These are phyloP conservation scores for Leptopilina boulardi DNA, from an alignment of 1,140 invertebrate species.

Conservation along the genomic window DNA sequence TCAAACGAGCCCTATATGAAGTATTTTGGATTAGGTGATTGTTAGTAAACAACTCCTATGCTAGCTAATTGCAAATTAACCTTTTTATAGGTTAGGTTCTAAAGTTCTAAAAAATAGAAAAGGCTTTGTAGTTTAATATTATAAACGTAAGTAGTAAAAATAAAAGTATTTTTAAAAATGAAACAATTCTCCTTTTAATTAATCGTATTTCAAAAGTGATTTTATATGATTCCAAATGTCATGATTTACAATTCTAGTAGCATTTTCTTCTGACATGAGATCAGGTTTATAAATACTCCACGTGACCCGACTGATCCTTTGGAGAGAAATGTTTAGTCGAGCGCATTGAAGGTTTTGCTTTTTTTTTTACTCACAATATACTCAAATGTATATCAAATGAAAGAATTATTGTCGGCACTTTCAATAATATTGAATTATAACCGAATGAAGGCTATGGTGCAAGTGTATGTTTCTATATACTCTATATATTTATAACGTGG, in stretches of 20 bases:
- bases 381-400: slow-evolving; percentile 2
- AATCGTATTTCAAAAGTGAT: slow-evolving; percentile 11
- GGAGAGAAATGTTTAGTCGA: slow-evolving; percentile 25
- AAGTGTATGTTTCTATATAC: slow-evolving; percentile 42
- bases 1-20: too few relatives aligned
- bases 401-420: not conserved
- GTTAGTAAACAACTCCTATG: too few relatives aligned
- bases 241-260: slow-evolving; percentile 32
- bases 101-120: too few relatives aligned
- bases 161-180: not conserved
- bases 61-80: too few relatives aligned
- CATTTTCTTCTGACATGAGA: slow-evolving; percentile 29
- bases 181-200: not conserved
- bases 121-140: too few relatives aligned
- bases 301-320: slow-evolving; percentile 25
- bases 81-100: too few relatives aligned
- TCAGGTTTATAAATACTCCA: slow-evolving; percentile 29
- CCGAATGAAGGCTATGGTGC: not conserved
- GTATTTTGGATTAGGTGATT: too few relatives aligned
- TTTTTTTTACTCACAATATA: not conserved
- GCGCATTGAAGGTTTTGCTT: slow-evolving; percentile 6
- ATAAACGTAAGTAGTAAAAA: too few relatives aligned
- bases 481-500: slow-evolving; percentile 21
- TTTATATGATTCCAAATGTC: slow-evolving; percentile 26
- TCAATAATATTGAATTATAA: slow-evolving; percentile 16